A percentile compares a stretch with the other conserved stretches of the same genome.
Evolutionary conservation across 2,113 vertebrate species (phyloP).

Genomic region (Bos indicus): DNA sequence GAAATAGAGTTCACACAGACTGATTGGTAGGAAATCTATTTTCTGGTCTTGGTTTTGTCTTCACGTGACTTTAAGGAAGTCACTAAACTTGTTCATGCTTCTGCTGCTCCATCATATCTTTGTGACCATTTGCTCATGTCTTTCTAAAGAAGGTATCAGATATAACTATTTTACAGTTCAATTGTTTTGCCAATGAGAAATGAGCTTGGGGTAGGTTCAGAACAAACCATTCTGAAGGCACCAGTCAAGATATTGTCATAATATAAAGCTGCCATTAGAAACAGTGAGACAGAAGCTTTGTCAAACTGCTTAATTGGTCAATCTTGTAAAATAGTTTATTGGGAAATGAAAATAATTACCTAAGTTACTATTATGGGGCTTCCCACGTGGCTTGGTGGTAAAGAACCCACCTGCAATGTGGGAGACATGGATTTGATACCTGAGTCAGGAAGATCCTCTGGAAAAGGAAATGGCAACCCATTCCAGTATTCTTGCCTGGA

Average conservation of each 20-base stretch:
- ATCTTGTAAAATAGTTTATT: neutral
- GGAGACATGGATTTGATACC: neutral
- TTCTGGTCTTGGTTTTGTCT: neutral
- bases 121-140: neutral
- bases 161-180: neutral
- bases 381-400: neutral
- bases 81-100: neutral
- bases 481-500: neutral
- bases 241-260: neutral
- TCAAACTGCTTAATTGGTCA: neutral
- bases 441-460: neutral
- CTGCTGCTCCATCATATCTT: neutral
- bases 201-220: neutral
- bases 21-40: neutral
- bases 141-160: neutral
- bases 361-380: neutral
- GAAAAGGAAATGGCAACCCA: neutral
- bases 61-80: neutral
- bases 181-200: neutral
- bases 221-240: neutral
- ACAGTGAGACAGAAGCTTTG: neutral
- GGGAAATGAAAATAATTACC: neutral
- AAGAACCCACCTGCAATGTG: neutral
- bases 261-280: neutral
- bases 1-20: neutral